Evolutionary conservation across 1,140 invertebrate species (phyloP), one percentile per base, ranked within the genome.

Genomic region (Conopomorpha cramerella): DNA sequence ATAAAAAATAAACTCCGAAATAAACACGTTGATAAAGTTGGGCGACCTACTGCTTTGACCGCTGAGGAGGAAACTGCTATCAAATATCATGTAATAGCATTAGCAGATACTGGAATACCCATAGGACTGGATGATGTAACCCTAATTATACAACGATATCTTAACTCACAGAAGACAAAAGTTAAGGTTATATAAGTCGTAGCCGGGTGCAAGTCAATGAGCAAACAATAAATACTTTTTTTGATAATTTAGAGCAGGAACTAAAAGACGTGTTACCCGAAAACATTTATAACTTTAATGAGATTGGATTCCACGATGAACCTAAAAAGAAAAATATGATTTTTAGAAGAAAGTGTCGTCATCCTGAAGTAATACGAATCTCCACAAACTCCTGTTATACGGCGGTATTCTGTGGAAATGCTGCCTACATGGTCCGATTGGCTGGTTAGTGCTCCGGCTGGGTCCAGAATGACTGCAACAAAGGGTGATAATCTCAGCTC

Each of bases 271-370:
- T 46, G 6, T 16, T 16, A 12, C 36, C 44, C 8, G 36, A 39
- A n/a, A 46, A 46, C 16, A 46, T 42, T 8, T 46, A 25, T 34
- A 46, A 46, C 29, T 28, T 46, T n/a, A 37, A 42, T 28, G 45
- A 46, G 38, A 37, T 28, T 10, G 44, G 44, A 8, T 43, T 46
- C 17, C 40, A 39, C 31, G 45, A 46, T 28, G 39, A 46, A 14
- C 45, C 45, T n/a, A 27, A 30, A 30, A 46, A 46, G 26, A 32
- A 43, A 34, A 46, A 42, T 16, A 16, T 42, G 10, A 17, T 42
- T 25, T 46, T 43, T 16, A n/a, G n/a, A n/a, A n/a, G n/a, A n/a
- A n/a, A n/a, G n/a, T n/a, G n/a, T n/a, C n/a, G n/a, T n/a, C n/a
- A n/a, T n/a, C n/a, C n/a, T n/a, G n/a, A n/a, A n/a, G n/a, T n/a